These are phyloP conservation scores for Enteromius fasciolatus DNA, from an alignment of 2,797 vertebrate species.

Conservation along the genomic window DNA sequence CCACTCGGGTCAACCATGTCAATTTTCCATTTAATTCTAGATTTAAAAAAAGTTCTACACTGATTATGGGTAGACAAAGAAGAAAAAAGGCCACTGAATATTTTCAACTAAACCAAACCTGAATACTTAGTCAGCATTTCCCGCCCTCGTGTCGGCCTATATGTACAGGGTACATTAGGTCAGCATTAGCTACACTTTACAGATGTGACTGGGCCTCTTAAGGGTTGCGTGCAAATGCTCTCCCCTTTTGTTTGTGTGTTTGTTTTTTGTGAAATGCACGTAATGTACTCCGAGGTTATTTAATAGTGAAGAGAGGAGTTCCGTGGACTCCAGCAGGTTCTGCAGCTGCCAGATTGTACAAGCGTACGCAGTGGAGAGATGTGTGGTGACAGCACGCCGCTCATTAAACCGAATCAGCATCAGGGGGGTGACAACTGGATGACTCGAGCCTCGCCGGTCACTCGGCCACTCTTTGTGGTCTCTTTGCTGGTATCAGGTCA, in stretches of 20 bases:
- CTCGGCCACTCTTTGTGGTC: slow-evolving; percentile 60
- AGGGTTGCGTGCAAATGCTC: slow-evolving; percentile 31
- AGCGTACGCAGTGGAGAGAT: slow-evolving; percentile 86
- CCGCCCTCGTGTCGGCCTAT: not conserved
- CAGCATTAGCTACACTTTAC: not conserved
- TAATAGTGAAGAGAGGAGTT: slow-evolving; percentile 78
- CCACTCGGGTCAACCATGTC: not conserved
- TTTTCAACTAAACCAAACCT: not conserved
- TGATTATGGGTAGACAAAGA: not conserved
- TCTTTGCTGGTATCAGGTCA: slow-evolving; percentile 34
- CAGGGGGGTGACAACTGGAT: slow-evolving; percentile 80
- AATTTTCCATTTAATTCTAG: not conserved
- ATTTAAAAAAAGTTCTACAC: not conserved
- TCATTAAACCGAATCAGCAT: slow-evolving; percentile 84
- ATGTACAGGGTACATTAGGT: not conserved
- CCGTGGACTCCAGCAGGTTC: slow-evolving; percentile 91
- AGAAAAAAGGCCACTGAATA: not conserved
- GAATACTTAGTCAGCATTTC: slow-evolving; percentile 6
- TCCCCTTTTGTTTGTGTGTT: slow-evolving; percentile 6
- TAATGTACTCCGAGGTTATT: slow-evolving; percentile 43
- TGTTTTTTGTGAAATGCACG: slow-evolving; percentile 47
- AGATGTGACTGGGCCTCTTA: not conserved
- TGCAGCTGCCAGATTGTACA: slow-evolving; percentile 93
- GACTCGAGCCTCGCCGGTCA: slow-evolving; percentile 77
- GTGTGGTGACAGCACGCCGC: slow-evolving; percentile 80